phyloP scores from a whole-genome alignment of 1,140 invertebrate genomes.

The Tetramorium simillimum region DNA sequence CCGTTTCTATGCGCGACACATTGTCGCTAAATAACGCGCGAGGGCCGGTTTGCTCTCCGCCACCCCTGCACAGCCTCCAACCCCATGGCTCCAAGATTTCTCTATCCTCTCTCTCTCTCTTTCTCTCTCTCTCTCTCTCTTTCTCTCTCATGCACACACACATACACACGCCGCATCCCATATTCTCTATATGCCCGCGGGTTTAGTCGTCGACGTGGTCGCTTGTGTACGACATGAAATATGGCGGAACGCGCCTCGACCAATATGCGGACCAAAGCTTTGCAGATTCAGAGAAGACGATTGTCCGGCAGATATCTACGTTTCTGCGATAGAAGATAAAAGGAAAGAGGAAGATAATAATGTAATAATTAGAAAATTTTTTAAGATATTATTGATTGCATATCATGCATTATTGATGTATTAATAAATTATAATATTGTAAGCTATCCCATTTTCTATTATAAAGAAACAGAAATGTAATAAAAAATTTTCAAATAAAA shows the following conservation, averaged over 20 bases:
- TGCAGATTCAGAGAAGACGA: constrained; percentile 69
- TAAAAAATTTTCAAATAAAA: neutral
- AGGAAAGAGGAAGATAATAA: neutral
- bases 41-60: constrained; percentile 27
- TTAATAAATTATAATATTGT: neutral
- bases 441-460: too few relatives aligned
- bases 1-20: constrained; percentile 86
- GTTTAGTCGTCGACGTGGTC: constrained; percentile 25
- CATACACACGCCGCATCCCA: constrained; percentile 30
- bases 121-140: constrained; percentile 47
- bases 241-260: constrained; percentile 60
- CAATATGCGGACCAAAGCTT: constrained; percentile 76
- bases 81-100: constrained; percentile 55
- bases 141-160: constrained; percentile 16
- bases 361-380: constrained; percentile 19
- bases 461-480: neutral
- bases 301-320: constrained; percentile 48
- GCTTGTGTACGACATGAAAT: constrained; percentile 54
- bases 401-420: neutral
- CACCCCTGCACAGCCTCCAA: constrained; percentile 19
- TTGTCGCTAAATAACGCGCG: constrained; percentile 84
- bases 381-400: too few relatives aligned
- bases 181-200: constrained; percentile 5
- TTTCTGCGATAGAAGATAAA: neutral
- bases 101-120: constrained; percentile 50